These are phyloP conservation scores for Dolomedes plantarius DNA, from an alignment of 2,888 invertebrate genomes.

Conservation along the genomic window DNA sequence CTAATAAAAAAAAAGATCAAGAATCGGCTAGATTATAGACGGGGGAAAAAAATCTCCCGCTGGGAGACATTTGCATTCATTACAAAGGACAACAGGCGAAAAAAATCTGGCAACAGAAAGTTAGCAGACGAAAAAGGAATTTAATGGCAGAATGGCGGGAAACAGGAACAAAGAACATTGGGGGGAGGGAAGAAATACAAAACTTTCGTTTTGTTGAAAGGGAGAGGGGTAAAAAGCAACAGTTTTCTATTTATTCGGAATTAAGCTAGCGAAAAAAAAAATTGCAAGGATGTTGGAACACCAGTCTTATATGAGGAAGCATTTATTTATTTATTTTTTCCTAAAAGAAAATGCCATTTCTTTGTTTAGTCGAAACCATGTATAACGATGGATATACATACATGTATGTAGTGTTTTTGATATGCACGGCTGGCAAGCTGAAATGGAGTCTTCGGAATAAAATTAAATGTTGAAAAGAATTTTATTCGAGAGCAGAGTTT, in stretches of 20 bases:
- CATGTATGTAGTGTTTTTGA: slow-evolving; percentile 2
- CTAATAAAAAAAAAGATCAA: slow-evolving; percentile 9
- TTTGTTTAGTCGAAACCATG: slow-evolving; percentile 62
- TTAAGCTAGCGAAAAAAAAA: slow-evolving; percentile 39
- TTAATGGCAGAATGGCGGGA: slow-evolving; percentile 46
- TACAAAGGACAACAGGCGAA: slow-evolving; percentile 53
- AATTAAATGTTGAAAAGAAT: slow-evolving; percentile 61
- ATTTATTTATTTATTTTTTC: slow-evolving; percentile 29
- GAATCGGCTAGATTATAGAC: slow-evolving; percentile 29
- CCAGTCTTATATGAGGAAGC: slow-evolving; percentile 22
- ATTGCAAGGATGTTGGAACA: slow-evolving; percentile 7
- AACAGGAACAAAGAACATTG: slow-evolving; percentile 30
- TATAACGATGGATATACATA: slow-evolving; percentile 43
- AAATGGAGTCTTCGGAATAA: slow-evolving; percentile 18
- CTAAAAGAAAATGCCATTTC: slow-evolving; percentile 22
- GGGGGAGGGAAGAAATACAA: slow-evolving; percentile 4
- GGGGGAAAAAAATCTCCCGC: slow-evolving; percentile 28
- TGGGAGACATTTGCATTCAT: slow-evolving; percentile 69
- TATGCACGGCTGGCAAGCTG: background rate
- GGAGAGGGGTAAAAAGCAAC: slow-evolving; percentile 67
- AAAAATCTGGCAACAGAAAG: slow-evolving; percentile 59
- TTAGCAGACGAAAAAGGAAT: slow-evolving; percentile 35
- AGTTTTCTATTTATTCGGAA: slow-evolving; percentile 62
- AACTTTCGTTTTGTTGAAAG: slow-evolving; percentile 40
- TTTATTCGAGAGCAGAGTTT: slow-evolving; percentile 20